Base-by-base conservation (phyloP, 2,797 vertebrate species). In the Gobio occitaniae region DNA sequence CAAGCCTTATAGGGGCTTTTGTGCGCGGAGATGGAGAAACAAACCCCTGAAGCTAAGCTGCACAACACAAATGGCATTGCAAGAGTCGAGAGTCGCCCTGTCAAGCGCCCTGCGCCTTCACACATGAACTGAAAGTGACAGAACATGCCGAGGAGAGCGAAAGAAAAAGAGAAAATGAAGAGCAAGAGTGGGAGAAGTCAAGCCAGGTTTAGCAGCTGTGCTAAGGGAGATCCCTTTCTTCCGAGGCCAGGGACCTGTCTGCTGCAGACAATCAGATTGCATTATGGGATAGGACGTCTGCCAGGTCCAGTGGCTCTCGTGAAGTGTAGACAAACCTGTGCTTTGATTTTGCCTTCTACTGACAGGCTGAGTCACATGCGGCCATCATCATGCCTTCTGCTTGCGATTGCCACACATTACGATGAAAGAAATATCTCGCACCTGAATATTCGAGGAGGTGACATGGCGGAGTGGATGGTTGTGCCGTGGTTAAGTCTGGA, bases 391-490 rank as follows among this genome's bases (percentile, higher is more conserved):
- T 89, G 78, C 52, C 19, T 87, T 4, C 85, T 72, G 85, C 84
- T 84, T 83, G 75, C 90, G 25, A 90, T 92, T 81, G 68, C 88
- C 88, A 91, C 90, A 92, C 90, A 91, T 87, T 88, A 86, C 78
- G 90, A 90, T 92, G 87, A 92, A 93, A 91, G 91, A 91, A 92
- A 92, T 92, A 93, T 93, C 91, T 90, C 82, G 87, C 78, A 90
- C 82, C 89, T 84, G 89, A 88, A 84, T 84, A 89, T 88, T 90
- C 90, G 89, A 89, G 87, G 87, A 32, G 84, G 80, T 86, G 66
- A 89, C 90, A 86, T 84, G 89, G 91, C 84, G 12, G 63, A 66
- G 72, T 59, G 80, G 78, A 52, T 70, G 54, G 78, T 81, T 69
- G 47, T 68, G 61, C 61, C 9, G 32, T 66, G 69, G 59, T 61